Conservation (phyloP, 2,797 vertebrate species). For the Channallabes apus region DNA sequence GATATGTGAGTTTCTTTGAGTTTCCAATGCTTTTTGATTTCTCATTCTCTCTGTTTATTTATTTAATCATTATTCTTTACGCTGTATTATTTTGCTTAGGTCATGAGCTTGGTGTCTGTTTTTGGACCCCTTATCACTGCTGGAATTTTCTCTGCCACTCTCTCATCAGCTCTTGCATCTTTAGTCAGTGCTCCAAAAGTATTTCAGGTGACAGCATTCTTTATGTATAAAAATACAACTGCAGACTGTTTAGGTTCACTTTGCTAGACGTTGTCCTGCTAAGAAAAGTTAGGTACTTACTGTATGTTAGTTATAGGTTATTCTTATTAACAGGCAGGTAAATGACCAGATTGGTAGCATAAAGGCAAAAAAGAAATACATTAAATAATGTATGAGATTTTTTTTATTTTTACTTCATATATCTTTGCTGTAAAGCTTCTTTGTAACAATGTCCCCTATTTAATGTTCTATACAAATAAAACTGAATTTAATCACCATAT, state of each 20-base stretch:
- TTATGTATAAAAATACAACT: slow-evolving; percentile 1
- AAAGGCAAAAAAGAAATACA: too few relatives aligned
- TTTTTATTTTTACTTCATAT: too few relatives aligned
- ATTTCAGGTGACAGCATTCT: slow-evolving; percentile 81
- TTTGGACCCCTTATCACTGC: slow-evolving; percentile 92
- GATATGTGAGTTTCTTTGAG: neutral
- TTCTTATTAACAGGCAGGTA: neutral
- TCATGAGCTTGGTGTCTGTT: slow-evolving; percentile 91
- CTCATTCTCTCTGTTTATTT: neutral
- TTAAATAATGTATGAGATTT: too few relatives aligned
- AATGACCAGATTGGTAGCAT: neutral
- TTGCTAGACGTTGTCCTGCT: neutral
- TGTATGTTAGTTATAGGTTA: neutral
- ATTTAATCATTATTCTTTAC: neutral
- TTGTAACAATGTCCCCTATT: too few relatives aligned
- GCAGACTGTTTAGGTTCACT: neutral
- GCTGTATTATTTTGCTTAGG: slow-evolving; percentile 67
- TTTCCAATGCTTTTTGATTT: too few relatives aligned
- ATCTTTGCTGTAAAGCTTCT: too few relatives aligned
- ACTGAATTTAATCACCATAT: too few relatives aligned
- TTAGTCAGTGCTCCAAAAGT: slow-evolving; percentile 97
- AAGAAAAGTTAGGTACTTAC: neutral
- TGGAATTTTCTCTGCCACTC: slow-evolving; percentile 94
- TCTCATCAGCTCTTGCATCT: slow-evolving; percentile 93
- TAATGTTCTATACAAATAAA: too few relatives aligned